Evolutionary conservation across 2,797 vertebrate species (phyloP), one percentile per base, ranked within the genome.

Genomic region (Hemibagrus guttatus): DNA sequence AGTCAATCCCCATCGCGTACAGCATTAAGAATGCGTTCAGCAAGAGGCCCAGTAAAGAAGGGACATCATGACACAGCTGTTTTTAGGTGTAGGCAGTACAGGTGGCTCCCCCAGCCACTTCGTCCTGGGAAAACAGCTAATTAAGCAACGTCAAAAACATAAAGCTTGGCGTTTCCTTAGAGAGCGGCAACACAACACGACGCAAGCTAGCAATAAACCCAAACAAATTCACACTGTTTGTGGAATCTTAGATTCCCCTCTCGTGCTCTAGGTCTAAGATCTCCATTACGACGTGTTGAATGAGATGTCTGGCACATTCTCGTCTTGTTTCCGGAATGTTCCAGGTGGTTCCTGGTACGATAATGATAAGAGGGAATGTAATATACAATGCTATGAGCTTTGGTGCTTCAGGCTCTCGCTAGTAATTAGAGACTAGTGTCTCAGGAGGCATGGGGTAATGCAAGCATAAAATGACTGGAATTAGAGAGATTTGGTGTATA

Each of bases 81-180:
- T 92, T 94, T 78, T 49, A 69, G 52, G 72, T 64, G 28, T 93
- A 94, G 93, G 91, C 93, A 91, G 87, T 95, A 93, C 95, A 95
- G 94, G 94, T 95, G 95, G 93, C 92, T 93, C 90, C 90, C 91
- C 74, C 64, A 85, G 81, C 90, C 85, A 86, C 87, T 74, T 86
- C 85, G 89, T 39, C 91, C 85, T 89, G 95, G 94, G 94, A 95
- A 93, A 94, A 94, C 90, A 91, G 89, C 91, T 96, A 95, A 96
- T 96, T 96, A 95, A 93, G 93, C 92, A 90, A 90, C 85, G 91
- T 93, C 94, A 94, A 95, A 93, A 94, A 89, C 90, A 94, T 93
- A 92, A 94, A 91, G 92, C 87, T 71, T 14, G 42, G 87, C 69
- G 86, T 89, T 31, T 93, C 91, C 93, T 93, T 87, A 23, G 89